Percentiles rank a stretch among this genome's conserved stretches.
These are phyloP conservation scores for Apodemus speciosus DNA, from an alignment of 2,113 vertebrate species.

Conservation along the genomic window DNA sequence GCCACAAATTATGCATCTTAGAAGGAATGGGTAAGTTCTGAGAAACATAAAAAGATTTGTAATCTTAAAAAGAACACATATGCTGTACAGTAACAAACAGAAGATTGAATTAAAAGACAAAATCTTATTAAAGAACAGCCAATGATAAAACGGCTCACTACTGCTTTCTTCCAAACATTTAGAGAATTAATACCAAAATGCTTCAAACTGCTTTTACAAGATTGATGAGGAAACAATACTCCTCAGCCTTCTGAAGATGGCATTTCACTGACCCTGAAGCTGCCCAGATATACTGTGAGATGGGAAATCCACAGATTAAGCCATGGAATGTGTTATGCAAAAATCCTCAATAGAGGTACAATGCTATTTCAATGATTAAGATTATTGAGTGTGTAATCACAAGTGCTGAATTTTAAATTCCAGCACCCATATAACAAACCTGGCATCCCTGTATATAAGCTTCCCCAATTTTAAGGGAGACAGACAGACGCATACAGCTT, in stretches of 20 bases:
- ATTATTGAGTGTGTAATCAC: neutral
- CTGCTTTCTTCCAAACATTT: neutral
- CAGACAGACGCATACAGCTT: too few species aligned
- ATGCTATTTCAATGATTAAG: neutral
- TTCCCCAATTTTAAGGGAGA: neutral
- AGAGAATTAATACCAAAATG: neutral
- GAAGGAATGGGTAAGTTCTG: neutral
- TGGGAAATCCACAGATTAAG: neutral
- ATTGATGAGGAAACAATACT: too few species aligned
- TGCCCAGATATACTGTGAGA: too few species aligned
- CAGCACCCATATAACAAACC: neutral
- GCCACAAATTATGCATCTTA: neutral
- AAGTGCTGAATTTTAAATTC: neutral
- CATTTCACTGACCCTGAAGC: neutral
- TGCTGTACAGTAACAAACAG: neutral
- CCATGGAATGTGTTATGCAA: neutral
- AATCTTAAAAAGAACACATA: neutral
- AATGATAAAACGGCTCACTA: neutral
- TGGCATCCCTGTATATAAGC: neutral
- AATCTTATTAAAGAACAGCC: neutral
- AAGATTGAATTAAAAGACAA: neutral
- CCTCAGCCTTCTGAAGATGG: neutral
- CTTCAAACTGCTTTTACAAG: neutral
- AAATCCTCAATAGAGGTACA: neutral
- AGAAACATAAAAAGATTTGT: neutral